phyloP scores from a whole-genome alignment of 1,140 invertebrate species.

The Notospermus geniculatus region DNA sequence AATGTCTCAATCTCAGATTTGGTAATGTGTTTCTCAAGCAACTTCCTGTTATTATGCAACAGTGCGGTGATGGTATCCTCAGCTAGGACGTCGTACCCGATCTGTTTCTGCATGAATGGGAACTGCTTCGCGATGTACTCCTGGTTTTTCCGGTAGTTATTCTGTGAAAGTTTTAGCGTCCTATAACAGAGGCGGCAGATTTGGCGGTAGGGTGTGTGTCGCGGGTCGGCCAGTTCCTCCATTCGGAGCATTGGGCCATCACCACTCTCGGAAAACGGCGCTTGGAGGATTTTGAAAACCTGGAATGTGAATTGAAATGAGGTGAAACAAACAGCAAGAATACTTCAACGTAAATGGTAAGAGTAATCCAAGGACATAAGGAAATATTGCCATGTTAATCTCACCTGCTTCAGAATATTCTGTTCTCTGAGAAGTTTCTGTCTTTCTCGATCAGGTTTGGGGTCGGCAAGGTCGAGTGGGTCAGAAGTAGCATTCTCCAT shows the following conservation, averaged over 20 bases:
- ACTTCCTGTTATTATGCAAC: slow-evolving; percentile 95
- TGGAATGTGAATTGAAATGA: no score
- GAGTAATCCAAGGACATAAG: no score
- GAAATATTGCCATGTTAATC: no score
- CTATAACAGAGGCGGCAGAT: slow-evolving; percentile 97
- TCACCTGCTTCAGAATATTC: slow-evolving; percentile 83
- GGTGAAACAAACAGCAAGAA: no score
- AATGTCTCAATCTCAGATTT: slow-evolving; percentile 98
- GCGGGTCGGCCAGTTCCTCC: slow-evolving; percentile 88
- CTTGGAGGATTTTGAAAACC: slow-evolving; percentile 90
- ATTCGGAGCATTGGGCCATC: slow-evolving; percentile 77
- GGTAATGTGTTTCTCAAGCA: slow-evolving; percentile 97
- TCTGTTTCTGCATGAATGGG: slow-evolving; percentile 99
- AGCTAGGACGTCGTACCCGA: slow-evolving; percentile 97
- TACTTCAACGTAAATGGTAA: no score
- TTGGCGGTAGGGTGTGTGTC: slow-evolving; percentile 90
- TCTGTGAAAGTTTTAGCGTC: slow-evolving; percentile 90
- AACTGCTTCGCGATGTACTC: slow-evolving; percentile 99
- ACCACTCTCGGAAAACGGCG: slow-evolving; percentile 61
- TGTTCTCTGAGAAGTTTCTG: slow-evolving; percentile 97
- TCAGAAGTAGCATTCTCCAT: slow-evolving; percentile 93
- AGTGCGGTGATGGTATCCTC: slow-evolving; percentile 99
- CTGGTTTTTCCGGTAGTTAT: slow-evolving; percentile 99
- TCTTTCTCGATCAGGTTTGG: slow-evolving; percentile 87
- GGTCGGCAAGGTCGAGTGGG: slow-evolving; percentile 85